Percentiles rank a stretch among this genome's conserved stretches.
phyloP scores from a whole-genome alignment of 2,113 vertebrate genomes.

The Mus pahari region DNA sequence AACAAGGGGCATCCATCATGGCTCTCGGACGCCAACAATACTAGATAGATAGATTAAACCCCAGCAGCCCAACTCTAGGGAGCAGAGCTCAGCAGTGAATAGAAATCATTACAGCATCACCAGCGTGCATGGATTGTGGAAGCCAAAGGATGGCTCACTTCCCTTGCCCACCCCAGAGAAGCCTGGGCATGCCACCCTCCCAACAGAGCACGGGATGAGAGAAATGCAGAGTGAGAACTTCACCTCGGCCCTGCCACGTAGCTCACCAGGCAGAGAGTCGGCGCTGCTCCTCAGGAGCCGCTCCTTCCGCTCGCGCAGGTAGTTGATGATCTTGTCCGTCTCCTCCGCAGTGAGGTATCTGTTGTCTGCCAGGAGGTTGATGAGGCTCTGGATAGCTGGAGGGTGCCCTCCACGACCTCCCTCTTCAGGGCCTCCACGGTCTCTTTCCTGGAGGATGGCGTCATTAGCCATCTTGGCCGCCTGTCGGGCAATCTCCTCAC shows the following conservation, averaged over 20 bases:
- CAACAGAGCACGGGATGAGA: slow-evolving; percentile 48
- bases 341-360: slow-evolving; percentile 95
- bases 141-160: slow-evolving; percentile 1
- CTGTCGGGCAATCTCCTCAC: slow-evolving; percentile 95
- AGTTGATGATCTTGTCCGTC: slow-evolving; percentile 93
- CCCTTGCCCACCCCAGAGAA: slow-evolving; percentile 55
- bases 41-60: not conserved
- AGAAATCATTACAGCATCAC: not conserved
- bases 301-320: slow-evolving; percentile 94
- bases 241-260: slow-evolving; percentile 78
- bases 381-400: slow-evolving; percentile 87
- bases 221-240: slow-evolving; percentile 83
- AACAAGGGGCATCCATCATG: not conserved
- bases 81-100: slow-evolving; percentile 24
- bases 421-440: slow-evolving; percentile 88
- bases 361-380: slow-evolving; percentile 90
- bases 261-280: slow-evolving; percentile 91
- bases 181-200: slow-evolving; percentile 70
- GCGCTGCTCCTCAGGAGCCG: slow-evolving; percentile 88
- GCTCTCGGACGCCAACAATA: not conserved
- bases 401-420: slow-evolving; percentile 85
- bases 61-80: not conserved
- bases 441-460: slow-evolving; percentile 93
- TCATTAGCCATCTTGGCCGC: slow-evolving; percentile 99
- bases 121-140: not conserved